phyloP scores from a whole-genome alignment of 2,888 invertebrate genomes.

The Conus canariensis region DNA sequence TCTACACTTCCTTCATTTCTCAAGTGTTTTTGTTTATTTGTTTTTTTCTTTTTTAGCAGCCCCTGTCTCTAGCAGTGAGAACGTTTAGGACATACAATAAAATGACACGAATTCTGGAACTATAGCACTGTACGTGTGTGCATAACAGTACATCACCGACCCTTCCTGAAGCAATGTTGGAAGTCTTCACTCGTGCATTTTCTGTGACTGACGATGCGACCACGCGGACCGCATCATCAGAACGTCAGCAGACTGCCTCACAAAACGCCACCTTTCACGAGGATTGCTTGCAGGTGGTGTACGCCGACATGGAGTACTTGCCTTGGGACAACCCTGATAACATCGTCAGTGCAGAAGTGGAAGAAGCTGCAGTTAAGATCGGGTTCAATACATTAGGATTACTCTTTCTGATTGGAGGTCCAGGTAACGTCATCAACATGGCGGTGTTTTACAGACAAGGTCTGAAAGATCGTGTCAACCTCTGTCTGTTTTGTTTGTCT shows the following conservation, averaged over 20 bases:
- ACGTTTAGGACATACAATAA: too few relatives aligned
- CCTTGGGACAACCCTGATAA: constrained; percentile 19
- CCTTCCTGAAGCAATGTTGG: too few relatives aligned
- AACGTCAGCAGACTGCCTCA: background rate
- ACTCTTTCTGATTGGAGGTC: background rate
- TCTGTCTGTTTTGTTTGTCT: background rate
- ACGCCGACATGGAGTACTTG: background rate
- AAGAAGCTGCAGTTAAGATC: background rate
- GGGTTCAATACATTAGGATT: background rate
- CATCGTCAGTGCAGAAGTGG: constrained; percentile 7
- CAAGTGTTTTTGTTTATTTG: too few relatives aligned
- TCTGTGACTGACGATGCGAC: too few relatives aligned
- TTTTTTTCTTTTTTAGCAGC: too few relatives aligned
- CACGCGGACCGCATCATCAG: too few relatives aligned
- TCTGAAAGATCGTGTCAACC: background rate
- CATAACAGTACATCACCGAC: too few relatives aligned
- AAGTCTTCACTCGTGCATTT: too few relatives aligned
- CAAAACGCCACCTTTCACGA: background rate
- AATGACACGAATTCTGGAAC: too few relatives aligned
- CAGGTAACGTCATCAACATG: constrained; percentile 10
- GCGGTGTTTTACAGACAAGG: constrained; percentile 9
- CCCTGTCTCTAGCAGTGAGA: too few relatives aligned
- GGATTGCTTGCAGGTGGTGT: background rate
- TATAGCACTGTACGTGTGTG: too few relatives aligned
- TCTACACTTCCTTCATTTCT: too few relatives aligned